Evolutionary conservation across 1,140 invertebrate genomes (phyloP), one percentile per base, ranked within the genome.

Genomic region (Papilio machaon): DNA sequence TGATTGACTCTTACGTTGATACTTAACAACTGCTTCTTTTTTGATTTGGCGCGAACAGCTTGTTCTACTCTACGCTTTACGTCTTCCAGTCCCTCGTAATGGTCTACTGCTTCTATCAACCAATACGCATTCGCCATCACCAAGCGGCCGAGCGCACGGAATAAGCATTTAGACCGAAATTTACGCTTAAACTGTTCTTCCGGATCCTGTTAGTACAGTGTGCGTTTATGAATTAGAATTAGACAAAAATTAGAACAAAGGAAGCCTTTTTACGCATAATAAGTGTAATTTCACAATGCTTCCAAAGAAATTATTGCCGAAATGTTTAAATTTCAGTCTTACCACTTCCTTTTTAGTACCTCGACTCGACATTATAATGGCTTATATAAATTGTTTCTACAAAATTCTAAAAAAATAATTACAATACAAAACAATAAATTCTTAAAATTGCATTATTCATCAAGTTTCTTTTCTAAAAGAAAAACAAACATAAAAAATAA

Each of bases 121-220:
- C 96, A 96, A 81, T 94, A 94, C 6, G 92, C 89, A 84, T 96
- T 96, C 15, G 93, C 92, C 64, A 96, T 90, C 7, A 96, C 95
- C 15, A 95, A 84, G 74, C 96, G 94, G 0, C 95, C 95, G 0
- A 95, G 80, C 0, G 96, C 95, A 11, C 95, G 94, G 85, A 96
- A 96, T 75, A 95, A 89, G 84, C 95, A 94, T 89, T 94, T 95
- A 8, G 95, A 95, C 30, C 87, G 93, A 86, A 91, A 93, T 84
- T 94, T 94, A 85, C 85, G 87, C 85, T 87, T 85, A 90, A 94
- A 90, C 35, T 81, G 79, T 80, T 91, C 89, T 83, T 93, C 92
- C 2, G 91, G 91, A 81, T 93, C 91, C 94, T 95, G 79, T 58
- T 38, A 81, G 73, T 13, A 78, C 11, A 30, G 30, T 70, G 7